Conservation (phyloP, 2,888 invertebrate genomes). For the Macrosoma leucophasiata region DNA sequence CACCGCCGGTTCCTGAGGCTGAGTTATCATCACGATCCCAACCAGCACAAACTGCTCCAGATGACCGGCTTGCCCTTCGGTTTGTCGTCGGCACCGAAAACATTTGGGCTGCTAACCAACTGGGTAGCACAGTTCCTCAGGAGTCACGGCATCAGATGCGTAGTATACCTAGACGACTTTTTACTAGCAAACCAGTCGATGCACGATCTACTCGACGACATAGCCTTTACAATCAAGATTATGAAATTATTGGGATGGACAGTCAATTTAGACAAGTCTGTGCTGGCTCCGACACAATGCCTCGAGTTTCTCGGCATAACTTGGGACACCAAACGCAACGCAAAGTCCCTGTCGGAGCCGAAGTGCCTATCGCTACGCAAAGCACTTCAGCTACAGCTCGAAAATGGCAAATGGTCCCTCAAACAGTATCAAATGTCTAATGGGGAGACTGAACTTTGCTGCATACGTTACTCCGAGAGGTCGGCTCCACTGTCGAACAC, state of each 20-base stretch:
- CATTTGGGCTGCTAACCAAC: constrained; percentile 26
- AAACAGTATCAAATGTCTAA: constrained; percentile 19
- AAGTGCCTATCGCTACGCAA: constrained; percentile 23
- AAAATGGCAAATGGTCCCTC: constrained; percentile 20
- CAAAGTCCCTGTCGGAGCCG: constrained; percentile 19
- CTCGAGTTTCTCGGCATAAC: constrained; percentile 24
- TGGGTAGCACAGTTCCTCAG: constrained; percentile 27
- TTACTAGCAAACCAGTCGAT: constrained; percentile 15
- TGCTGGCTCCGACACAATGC: constrained; percentile 17
- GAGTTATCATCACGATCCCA: constrained; percentile 9
- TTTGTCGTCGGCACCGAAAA: constrained; percentile 20
- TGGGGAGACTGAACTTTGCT: constrained; percentile 28
- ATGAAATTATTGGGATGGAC: constrained; percentile 19
- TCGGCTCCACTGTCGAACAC: constrained; percentile 19
- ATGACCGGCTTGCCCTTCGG: constrained; percentile 21
- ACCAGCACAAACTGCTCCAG: constrained; percentile 11
- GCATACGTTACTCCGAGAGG: constrained; percentile 16
- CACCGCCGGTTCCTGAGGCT: constrained; percentile 22
- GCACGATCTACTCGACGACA: neutral
- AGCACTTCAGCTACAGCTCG: constrained; percentile 13
- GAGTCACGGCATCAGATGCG: constrained; percentile 20
- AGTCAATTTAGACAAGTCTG: constrained; percentile 21
- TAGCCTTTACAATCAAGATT: constrained; percentile 6
- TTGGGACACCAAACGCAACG: constrained; percentile 22
- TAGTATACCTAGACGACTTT: constrained; percentile 32